Conservation (phyloP, 2,797 vertebrate species). For the Discoglossus pictus region DNA sequence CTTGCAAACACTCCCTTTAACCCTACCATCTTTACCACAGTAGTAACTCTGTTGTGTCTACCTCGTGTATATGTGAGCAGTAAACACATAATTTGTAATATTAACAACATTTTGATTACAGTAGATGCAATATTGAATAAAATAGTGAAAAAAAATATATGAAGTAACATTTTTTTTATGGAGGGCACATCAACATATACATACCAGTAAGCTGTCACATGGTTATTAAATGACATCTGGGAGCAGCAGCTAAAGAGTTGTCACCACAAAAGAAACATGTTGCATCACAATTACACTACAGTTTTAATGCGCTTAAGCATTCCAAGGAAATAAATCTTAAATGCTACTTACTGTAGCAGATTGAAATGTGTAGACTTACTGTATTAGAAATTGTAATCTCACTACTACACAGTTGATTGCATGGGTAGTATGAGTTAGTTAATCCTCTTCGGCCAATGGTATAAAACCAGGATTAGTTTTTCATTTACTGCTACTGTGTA, state of each 20-base stretch:
- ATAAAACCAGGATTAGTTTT: slow-evolving; percentile 69
- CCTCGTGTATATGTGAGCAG: too few relatives aligned
- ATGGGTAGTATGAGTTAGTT: slow-evolving; percentile 61
- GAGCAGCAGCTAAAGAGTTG: not conserved
- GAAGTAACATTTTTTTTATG: too few relatives aligned
- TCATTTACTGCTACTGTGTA: slow-evolving; percentile 63
- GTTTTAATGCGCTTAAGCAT: slow-evolving; percentile 56
- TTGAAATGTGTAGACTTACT: slow-evolving; percentile 64
- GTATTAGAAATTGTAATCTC: slow-evolving; percentile 61
- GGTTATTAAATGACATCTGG: not conserved
- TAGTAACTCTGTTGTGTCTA: too few relatives aligned
- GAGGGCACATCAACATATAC: too few relatives aligned
- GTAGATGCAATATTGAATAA: too few relatives aligned
- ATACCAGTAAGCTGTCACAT: not conserved
- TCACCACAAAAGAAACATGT: not conserved
- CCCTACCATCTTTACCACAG: too few relatives aligned
- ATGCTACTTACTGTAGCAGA: slow-evolving; percentile 63
- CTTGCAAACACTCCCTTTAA: too few relatives aligned
- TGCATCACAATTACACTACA: slow-evolving; percentile 6
- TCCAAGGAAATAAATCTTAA: slow-evolving; percentile 62
- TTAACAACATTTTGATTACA: too few relatives aligned
- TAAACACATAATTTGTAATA: too few relatives aligned
- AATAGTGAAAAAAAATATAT: too few relatives aligned
- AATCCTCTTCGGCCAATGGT: slow-evolving; percentile 62
- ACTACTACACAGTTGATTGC: slow-evolving; percentile 55